Evolutionary conservation across 1,140 invertebrate genomes (phyloP).

Genomic region (Plutomurus gul): DNA sequence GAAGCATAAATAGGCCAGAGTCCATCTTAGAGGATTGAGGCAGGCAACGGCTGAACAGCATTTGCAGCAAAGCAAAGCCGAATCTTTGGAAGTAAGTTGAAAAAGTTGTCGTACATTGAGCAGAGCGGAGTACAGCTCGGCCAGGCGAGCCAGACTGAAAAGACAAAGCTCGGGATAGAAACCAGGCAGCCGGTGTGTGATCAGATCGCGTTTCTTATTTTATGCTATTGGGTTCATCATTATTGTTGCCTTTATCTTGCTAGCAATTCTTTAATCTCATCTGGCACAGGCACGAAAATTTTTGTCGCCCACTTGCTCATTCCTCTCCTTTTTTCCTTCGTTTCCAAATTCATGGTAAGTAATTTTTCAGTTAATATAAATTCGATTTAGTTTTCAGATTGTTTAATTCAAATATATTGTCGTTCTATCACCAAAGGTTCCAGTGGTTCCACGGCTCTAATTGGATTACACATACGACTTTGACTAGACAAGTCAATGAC

Average conservation of each 20-base stretch:
- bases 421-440: no score
- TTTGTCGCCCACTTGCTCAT: background rate
- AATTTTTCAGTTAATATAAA: no score
- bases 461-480: background rate
- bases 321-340: no score
- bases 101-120: slow-evolving; percentile 5
- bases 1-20: slow-evolving; percentile 12
- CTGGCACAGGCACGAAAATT: background rate
- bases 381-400: no score
- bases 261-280: background rate
- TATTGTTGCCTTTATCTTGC: background rate
- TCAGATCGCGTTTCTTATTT: slow-evolving; percentile 9
- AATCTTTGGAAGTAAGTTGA: background rate
- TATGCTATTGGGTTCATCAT: background rate
- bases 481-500: no score
- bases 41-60: background rate
- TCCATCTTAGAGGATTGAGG: slow-evolving; percentile 14
- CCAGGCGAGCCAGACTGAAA: background rate
- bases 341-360: no score
- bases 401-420: background rate
- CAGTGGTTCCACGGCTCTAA: no score
- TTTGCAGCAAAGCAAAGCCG: slow-evolving; percentile 15
- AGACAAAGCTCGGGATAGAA: slow-evolving; percentile 19
- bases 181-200: slow-evolving; percentile 7
- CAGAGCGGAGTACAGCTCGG: background rate